A percentile compares a stretch with the other conserved stretches of the same genome.
These are phyloP conservation scores for Cheirogaleus medius DNA, from an alignment of 2,113 vertebrate species.

Conservation along the genomic window DNA sequence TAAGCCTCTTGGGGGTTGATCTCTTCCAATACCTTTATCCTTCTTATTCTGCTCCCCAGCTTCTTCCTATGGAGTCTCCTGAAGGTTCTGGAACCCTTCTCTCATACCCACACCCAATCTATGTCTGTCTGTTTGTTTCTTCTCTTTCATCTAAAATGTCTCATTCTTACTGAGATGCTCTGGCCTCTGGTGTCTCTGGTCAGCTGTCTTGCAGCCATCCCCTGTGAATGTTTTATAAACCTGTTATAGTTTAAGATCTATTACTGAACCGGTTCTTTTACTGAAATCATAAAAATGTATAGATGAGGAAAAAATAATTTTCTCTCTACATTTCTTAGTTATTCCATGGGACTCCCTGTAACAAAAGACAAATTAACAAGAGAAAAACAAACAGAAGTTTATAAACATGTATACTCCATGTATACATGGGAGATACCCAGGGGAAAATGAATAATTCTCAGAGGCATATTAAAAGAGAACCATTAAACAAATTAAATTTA, in stretches of 20 bases:
- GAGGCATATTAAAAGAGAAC: background rate
- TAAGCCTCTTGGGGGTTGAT: no score
- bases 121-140: no score
- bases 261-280: background rate
- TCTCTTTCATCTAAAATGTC: no score
- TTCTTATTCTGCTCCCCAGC: no score
- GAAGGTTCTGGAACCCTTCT: no score
- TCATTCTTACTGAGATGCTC: no score
- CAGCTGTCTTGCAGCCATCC: no score
- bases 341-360: background rate
- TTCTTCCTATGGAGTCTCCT: no score
- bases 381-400: background rate
- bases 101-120: no score
- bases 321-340: background rate
- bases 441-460: background rate
- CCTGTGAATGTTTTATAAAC: background rate
- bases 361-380: background rate
- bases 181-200: no score
- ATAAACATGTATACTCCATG: background rate
- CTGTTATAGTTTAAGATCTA: background rate
- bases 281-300: background rate
- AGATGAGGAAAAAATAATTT: background rate
- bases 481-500: no score
- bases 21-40: no score
- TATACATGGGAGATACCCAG: background rate